A percentile compares a stretch with the other conserved stretches of the same genome.
These are phyloP conservation scores for Carassius gibelio DNA, from an alignment of 2,113 vertebrate genomes.

Conservation along the genomic window DNA sequence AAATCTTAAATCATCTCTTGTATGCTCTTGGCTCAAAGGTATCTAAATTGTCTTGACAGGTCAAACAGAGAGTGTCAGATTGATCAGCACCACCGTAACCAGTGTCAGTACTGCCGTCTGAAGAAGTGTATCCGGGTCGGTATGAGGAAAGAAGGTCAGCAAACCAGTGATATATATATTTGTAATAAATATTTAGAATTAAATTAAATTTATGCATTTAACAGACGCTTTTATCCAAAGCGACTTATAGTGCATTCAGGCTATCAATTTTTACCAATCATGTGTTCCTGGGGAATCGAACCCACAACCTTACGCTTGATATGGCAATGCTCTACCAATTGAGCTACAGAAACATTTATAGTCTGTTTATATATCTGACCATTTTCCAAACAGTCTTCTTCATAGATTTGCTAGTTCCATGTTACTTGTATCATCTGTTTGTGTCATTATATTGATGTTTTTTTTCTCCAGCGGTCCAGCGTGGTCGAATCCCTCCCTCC, in stretches of 20 bases:
- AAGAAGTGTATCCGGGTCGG: conserved; percentile 98
- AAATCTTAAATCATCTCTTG: background rate
- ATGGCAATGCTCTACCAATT: too few species aligned
- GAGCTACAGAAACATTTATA: too few species aligned
- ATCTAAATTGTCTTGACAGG: conserved; percentile 66
- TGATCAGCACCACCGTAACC: conserved; percentile 97
- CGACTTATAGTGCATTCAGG: too few species aligned
- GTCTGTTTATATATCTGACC: background rate
- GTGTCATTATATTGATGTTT: background rate
- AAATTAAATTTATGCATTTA: too few species aligned
- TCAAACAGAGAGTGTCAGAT: conserved; percentile 98
- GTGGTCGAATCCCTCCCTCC: conserved; percentile 89
- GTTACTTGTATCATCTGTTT: background rate
- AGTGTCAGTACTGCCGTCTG: conserved; percentile 97
- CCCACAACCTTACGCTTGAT: too few species aligned
- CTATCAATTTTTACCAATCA: too few species aligned
- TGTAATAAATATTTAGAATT: background rate
- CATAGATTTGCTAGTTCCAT: background rate
- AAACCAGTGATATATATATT: background rate
- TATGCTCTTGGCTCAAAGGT: background rate
- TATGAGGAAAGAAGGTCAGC: conserved; percentile 96
- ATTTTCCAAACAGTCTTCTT: background rate
- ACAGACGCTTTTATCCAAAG: too few species aligned
- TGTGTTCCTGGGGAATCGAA: too few species aligned
- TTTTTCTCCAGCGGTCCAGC: conserved; percentile 82